Percentiles rank a stretch among this genome's conserved stretches.
These are phyloP conservation scores for Blera fallax DNA, from an alignment of 2,888 invertebrate species.

Conservation along the genomic window DNA sequence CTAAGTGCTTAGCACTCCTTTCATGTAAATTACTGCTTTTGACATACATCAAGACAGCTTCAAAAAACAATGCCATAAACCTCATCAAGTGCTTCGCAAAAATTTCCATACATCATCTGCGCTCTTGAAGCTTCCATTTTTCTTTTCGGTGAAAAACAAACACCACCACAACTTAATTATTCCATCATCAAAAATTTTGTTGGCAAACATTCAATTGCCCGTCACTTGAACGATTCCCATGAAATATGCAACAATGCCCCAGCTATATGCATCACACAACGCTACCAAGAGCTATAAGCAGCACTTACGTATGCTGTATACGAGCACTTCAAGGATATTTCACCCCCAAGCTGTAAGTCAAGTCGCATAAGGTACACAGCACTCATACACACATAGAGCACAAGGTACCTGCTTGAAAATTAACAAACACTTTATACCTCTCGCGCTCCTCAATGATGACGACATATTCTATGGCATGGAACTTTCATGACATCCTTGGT, in stretches of 20 bases:
- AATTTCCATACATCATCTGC: conserved; percentile 24
- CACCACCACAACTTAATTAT: conserved; percentile 62
- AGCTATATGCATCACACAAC: conserved; percentile 23
- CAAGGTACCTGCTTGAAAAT: conserved; percentile 35
- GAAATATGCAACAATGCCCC: conserved; percentile 65
- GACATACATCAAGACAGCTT: conserved; percentile 16
- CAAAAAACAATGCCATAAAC: conserved; percentile 48
- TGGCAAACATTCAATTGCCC: conserved; percentile 72
- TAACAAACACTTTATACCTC: conserved; percentile 52
- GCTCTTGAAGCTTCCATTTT: neutral
- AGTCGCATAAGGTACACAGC: neutral
- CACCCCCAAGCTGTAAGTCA: conserved; percentile 31
- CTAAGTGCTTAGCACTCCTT: neutral
- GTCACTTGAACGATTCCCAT: conserved; percentile 68
- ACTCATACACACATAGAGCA: neutral
- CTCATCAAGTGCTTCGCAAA: conserved; percentile 30
- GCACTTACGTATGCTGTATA: conserved; percentile 1
- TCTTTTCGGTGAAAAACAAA: neutral
- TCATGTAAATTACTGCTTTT: conserved; percentile 21
- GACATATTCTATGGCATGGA: conserved; percentile 34
- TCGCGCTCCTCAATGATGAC: conserved; percentile 45
- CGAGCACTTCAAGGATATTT: conserved; percentile 52
- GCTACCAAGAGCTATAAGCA: neutral
- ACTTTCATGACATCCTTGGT: conserved; percentile 19
- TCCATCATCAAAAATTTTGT: conserved; percentile 69